Evolutionary conservation across 2,888 invertebrate species (phyloP).

Genomic region (Camptogramma bilineatum): DNA sequence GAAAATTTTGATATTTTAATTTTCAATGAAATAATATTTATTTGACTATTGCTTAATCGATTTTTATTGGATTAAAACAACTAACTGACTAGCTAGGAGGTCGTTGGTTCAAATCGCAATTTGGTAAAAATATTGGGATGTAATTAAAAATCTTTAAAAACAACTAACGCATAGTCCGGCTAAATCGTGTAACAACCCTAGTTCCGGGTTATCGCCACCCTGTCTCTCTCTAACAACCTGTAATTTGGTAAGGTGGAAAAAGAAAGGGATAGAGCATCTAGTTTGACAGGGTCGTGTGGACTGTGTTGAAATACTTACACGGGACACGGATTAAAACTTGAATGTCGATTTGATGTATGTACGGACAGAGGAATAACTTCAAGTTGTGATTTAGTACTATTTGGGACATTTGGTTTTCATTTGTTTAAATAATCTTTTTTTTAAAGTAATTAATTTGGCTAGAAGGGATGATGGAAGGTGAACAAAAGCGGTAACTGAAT

Average conservation of each 20-base stretch:
- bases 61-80: too few relatives aligned
- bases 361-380: conserved; percentile 58
- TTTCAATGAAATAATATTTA: too few relatives aligned
- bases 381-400: neutral
- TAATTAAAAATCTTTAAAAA: too few relatives aligned
- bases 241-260: conserved; percentile 46
- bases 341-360: conserved; percentile 63
- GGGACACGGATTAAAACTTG: conserved; percentile 78
- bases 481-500: too few relatives aligned
- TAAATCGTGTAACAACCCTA: conserved; percentile 19
- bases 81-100: too few relatives aligned
- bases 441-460: too few relatives aligned
- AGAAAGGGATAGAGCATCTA: conserved; percentile 55
- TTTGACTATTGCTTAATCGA: too few relatives aligned
- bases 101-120: neutral
- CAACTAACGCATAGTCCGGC: neutral
- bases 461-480: too few relatives aligned
- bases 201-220: conserved; percentile 33
- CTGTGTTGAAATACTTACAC: conserved; percentile 81
- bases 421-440: too few relatives aligned
- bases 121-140: too few relatives aligned
- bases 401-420: neutral
- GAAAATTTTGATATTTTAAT: too few relatives aligned
- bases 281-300: conserved; percentile 58
- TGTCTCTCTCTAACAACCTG: conserved; percentile 44